These are phyloP conservation scores for Hypselothyrea guttata DNA, from an alignment of 2,888 invertebrate genomes.

Conservation along the genomic window DNA sequence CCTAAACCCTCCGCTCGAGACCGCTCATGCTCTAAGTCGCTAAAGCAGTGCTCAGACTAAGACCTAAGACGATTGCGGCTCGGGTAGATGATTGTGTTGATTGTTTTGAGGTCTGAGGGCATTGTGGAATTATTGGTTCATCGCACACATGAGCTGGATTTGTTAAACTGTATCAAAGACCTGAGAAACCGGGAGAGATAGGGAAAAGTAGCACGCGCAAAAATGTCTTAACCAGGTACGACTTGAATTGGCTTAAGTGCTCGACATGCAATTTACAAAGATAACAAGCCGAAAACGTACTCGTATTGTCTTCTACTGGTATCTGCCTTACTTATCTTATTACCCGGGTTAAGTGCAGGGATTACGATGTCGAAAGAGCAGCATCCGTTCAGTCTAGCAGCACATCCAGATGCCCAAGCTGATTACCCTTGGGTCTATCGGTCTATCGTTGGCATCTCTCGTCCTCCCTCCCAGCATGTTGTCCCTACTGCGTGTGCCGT, in stretches of 20 bases:
- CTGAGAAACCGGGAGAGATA: background rate
- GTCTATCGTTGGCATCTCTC: conserved; percentile 4
- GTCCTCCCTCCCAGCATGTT: conserved; percentile 31
- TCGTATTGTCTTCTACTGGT: conserved; percentile 23
- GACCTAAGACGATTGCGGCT: conserved; percentile 28
- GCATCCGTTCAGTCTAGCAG: no score
- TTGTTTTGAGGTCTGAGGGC: conserved; percentile 37
- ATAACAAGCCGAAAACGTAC: conserved; percentile 67
- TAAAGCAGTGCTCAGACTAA: conserved; percentile 48
- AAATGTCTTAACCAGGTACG: conserved; percentile 47
- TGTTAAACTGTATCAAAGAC: conserved; percentile 58
- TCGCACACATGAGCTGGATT: conserved; percentile 38
- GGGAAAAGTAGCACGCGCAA: conserved; percentile 55
- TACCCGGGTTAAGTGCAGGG: conserved; percentile 77
- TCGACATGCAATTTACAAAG: conserved; percentile 76
- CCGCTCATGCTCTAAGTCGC: conserved; percentile 49
- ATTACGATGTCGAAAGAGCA: conserved; percentile 77
- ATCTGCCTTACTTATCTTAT: conserved; percentile 77
- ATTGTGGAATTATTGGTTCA: conserved; percentile 59
- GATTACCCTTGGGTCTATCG: conserved; percentile 52
- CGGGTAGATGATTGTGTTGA: conserved; percentile 39
- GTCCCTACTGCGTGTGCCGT: conserved; percentile 66
- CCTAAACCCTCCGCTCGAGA: conserved; percentile 63
- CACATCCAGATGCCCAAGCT: conserved; percentile 55
- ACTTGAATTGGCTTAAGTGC: conserved; percentile 76